Percentiles rank a stretch among this genome's conserved stretches.
Conservation (phyloP, 2,113 vertebrate genomes). For the Gulo gulo region DNA sequence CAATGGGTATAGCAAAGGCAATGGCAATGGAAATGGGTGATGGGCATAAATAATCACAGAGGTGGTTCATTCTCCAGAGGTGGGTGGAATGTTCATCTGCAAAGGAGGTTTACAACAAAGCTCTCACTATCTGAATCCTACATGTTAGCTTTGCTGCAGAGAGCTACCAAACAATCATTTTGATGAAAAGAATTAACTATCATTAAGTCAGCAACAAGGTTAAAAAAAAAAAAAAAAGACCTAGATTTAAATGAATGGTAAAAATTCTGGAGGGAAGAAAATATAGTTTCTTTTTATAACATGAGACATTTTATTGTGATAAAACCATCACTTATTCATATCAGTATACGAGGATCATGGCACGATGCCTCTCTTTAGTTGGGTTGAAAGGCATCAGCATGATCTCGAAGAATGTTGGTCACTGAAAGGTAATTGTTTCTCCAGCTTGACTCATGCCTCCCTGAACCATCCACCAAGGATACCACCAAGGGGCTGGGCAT, state of each 20-base stretch:
- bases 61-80: background rate
- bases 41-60: background rate
- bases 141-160: background rate
- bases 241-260: background rate
- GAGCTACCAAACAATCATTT: background rate
- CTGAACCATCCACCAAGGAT: background rate
- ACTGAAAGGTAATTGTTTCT: background rate
- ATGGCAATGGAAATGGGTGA: background rate
- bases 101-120: background rate
- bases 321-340: background rate
- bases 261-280: background rate
- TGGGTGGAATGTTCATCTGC: too few species aligned
- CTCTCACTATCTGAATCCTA: background rate
- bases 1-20: background rate
- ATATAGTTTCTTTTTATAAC: background rate
- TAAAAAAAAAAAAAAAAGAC: slow-evolving; percentile 32
- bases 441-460: background rate
- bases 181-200: background rate
- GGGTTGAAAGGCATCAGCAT: background rate
- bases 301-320: background rate
- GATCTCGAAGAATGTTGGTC: background rate
- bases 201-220: background rate
- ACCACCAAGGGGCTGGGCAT: background rate
- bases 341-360: background rate
- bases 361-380: background rate